phyloP scores from a whole-genome alignment of 2,113 vertebrate species.

The Notothenia rossii region DNA sequence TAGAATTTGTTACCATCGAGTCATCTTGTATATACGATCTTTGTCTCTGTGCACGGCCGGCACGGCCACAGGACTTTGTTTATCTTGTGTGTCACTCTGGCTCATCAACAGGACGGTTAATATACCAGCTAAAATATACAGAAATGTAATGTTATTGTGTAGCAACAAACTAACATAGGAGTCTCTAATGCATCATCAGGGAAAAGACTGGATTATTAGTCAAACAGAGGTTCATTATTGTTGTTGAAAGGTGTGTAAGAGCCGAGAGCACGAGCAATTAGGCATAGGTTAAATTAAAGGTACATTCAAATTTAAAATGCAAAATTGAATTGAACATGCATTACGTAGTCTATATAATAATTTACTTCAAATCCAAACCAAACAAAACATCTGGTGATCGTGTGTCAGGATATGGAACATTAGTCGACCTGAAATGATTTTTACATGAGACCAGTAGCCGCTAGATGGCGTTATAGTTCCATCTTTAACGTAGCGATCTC shows the following conservation, averaged over 20 bases:
- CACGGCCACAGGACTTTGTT: slow-evolving; percentile 23
- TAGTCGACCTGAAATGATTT: neutral
- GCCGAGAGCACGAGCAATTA: neutral
- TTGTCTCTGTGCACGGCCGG: neutral
- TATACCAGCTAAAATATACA: neutral
- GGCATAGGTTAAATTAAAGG: neutral
- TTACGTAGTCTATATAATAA: rapidly evolving
- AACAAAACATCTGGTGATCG: neutral
- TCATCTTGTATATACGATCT: slow-evolving; percentile 27
- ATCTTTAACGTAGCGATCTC: neutral
- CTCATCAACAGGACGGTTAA: neutral
- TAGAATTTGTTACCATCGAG: neutral
- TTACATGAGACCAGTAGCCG: neutral
- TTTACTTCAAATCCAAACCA: neutral
- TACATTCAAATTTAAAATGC: neutral
- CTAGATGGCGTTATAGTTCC: slow-evolving; percentile 59
- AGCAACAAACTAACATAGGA: neutral
- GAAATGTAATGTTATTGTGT: neutral
- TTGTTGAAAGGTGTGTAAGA: neutral
- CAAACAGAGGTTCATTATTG: neutral
- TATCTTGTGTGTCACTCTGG: slow-evolving; percentile 6
- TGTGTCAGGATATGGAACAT: neutral
- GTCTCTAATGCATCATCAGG: neutral
- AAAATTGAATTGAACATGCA: neutral
- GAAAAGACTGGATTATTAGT: neutral